A percentile compares a stretch with the other conserved stretches of the same genome.
phyloP scores from a whole-genome alignment of 30 jellyfish, hydroid and myxozoan genomes.

The Chrysaora quinquecirrha region DNA sequence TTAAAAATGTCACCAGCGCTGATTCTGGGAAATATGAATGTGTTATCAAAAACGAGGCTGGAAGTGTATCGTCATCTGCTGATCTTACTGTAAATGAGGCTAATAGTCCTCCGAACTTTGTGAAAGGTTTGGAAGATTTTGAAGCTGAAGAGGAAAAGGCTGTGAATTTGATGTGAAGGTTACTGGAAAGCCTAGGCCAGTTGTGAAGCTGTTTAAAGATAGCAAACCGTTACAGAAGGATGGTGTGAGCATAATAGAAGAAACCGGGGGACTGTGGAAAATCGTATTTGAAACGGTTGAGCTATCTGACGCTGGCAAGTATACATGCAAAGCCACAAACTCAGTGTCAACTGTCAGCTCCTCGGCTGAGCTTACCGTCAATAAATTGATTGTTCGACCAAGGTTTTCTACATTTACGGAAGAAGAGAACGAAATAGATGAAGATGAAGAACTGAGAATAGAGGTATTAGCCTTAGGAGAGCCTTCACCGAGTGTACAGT shows the following conservation, averaged over 20 bases:
- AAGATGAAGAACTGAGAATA: constrained; percentile 77
- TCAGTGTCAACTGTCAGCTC: constrained; percentile 56
- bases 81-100: constrained; percentile 56
- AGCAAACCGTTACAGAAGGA: constrained; percentile 70
- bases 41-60: constrained; percentile 75
- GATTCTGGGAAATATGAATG: constrained; percentile 81
- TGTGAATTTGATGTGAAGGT: constrained; percentile 53
- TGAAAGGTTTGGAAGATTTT: constrained; percentile 47
- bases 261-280: constrained; percentile 48
- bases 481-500: constrained; percentile 88
- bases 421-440: constrained; percentile 67
- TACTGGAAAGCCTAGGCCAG: constrained; percentile 82
- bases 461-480: constrained; percentile 80
- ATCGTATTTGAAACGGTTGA: constrained; percentile 29
- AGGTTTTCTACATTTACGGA: constrained; percentile 67
- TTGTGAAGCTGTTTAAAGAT: constrained; percentile 71
- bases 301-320: constrained; percentile 71
- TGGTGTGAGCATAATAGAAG: constrained; percentile 20
- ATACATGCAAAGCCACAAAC: constrained; percentile 72
- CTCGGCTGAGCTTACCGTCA: constrained; percentile 47
- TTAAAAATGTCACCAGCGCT: constrained; percentile 13
- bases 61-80: constrained; percentile 57
- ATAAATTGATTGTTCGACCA: constrained; percentile 72
- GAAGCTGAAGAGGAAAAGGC: constrained; percentile 61
- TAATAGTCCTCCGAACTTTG: constrained; percentile 64